Conservation (phyloP, 1,140 invertebrate species). For the Cyphomyrmex costatus region DNA sequence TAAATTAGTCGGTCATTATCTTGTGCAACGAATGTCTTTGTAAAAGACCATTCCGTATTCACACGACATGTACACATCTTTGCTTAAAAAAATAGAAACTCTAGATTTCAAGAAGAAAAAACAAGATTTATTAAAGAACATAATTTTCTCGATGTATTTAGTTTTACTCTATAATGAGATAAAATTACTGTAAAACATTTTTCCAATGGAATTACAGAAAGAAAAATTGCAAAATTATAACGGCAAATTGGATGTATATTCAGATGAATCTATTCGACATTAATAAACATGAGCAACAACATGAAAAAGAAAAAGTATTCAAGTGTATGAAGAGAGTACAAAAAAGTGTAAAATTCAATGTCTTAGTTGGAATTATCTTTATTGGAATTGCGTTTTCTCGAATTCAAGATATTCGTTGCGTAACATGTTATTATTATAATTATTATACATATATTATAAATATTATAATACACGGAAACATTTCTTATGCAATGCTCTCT, state of each 20-base stretch:
- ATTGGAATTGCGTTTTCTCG: neutral
- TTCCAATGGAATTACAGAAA: neutral
- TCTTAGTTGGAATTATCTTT: neutral
- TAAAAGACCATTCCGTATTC: neutral
- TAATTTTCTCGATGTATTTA: neutral
- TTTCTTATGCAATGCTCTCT: constrained; percentile 16
- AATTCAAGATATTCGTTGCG: neutral
- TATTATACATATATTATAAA: no score
- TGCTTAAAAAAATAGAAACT: neutral
- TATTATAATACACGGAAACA: neutral
- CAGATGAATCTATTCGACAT: neutral
- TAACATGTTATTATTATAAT: constrained; percentile 18
- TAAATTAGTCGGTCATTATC: neutral
- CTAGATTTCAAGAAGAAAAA: constrained; percentile 7
- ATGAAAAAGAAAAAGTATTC: neutral
- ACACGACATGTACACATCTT: neutral
- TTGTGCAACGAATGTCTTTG: neutral
- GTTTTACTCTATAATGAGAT: neutral
- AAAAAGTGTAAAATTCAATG: neutral
- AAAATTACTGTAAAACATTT: neutral
- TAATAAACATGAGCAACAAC: neutral
- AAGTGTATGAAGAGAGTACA: neutral
- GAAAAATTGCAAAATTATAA: neutral
- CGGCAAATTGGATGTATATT: neutral
- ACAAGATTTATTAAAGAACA: neutral